Percentiles rank a stretch among this genome's conserved stretches.
These are phyloP conservation scores for Lophotis ruficrista DNA, from an alignment of 2,113 vertebrate genomes.

Conservation along the genomic window DNA sequence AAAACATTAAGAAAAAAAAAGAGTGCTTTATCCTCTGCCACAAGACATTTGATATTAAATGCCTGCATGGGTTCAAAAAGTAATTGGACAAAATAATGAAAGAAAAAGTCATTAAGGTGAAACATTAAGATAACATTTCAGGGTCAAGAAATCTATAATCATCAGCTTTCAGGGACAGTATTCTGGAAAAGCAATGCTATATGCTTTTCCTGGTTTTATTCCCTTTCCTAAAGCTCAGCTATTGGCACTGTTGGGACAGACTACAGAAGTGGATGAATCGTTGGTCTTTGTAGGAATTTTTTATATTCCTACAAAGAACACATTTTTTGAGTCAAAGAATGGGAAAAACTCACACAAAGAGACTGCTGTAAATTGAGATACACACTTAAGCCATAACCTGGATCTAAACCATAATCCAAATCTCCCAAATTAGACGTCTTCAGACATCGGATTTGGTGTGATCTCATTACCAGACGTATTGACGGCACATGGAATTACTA, in stretches of 20 bases:
- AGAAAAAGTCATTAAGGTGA: neutral
- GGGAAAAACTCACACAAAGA: neutral
- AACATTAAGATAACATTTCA: neutral
- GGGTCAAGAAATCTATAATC: neutral
- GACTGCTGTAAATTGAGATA: neutral
- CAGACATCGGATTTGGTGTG: neutral
- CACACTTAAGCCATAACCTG: neutral
- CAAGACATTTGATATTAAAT: rapidly evolving
- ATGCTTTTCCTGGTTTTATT: neutral
- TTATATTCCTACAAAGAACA: neutral
- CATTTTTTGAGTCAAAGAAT: neutral
- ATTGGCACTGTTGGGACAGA: neutral
- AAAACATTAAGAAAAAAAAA: neutral
- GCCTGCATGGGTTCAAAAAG: neutral
- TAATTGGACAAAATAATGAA: neutral
- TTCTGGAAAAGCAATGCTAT: neutral
- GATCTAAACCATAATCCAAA: neutral
- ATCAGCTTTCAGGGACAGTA: neutral
- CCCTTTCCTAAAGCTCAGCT: neutral
- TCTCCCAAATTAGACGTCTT: neutral
- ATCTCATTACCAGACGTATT: neutral
- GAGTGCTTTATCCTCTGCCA: neutral
- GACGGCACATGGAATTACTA: neutral
- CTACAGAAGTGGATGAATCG: neutral
- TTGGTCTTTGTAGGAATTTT: too few relatives aligned